Evolutionary conservation across 2,113 vertebrate genomes (phyloP), one percentile per base, ranked within the genome.

Genomic region (Synchiropus splendidus): DNA sequence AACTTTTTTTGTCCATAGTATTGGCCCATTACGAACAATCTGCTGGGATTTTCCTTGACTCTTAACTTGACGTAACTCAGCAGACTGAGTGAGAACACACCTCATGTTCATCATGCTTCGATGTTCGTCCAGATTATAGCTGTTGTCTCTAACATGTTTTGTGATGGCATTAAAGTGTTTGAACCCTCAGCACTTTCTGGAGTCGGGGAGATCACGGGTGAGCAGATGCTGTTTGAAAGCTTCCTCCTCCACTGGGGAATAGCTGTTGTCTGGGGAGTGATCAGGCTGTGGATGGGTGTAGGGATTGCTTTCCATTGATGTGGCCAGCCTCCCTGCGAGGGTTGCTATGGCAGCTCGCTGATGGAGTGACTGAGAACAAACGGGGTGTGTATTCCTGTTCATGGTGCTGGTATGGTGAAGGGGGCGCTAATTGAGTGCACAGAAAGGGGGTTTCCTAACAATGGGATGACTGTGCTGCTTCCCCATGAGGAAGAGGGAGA

Each of bases 341-440:
- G 73, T 82, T 78, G 75, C 77, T 72, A 80, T 80, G 75, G 77
- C 14, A 77, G 63, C 72, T 56, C 31, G 59, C 14, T 38, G 64
- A 78, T 72, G 73, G 65, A 78, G 51, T 62, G 65, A 70, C 51
- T 66, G 67, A 75, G 77, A 78, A 77, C 74, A 75, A 82, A 72
- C 53, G 65, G 61, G 58, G 52, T 55, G 61, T 77, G 65, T 78
- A 59, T 58, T 64, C 57, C 58, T 52, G 48, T 64, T 70, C 63
- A 48, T 61, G 67, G 59, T 67, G 55, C 64, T 66, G 69, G 68
- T 62, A 67, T 70, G 69, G 63, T 44, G 60, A 64, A 62, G 58
- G 51, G 63, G 68, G 58, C 9, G 38, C 69, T 82, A 82, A 82
- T 79, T 80, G 77, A 72, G 67, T 58, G 63, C 61, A 55, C 44